Percentiles rank a stretch among this genome's conserved stretches.
Conservation (phyloP, 2,113 vertebrate genomes). For the Tetraodon nigroviridis region DNA sequence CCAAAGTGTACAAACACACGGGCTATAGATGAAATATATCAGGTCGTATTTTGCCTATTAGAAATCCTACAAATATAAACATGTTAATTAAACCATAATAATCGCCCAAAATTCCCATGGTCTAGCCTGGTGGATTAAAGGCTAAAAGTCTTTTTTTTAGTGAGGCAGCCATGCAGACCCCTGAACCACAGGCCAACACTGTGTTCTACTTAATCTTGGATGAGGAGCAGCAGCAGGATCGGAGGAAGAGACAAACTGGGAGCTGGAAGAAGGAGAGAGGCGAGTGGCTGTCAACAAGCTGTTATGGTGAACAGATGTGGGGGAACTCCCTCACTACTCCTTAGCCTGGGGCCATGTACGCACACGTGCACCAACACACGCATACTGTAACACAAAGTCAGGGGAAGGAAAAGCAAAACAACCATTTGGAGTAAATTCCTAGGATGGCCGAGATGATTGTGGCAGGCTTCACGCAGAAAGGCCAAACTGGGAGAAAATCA, state of each 20-base stretch:
- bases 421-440: slow-evolving; percentile 75
- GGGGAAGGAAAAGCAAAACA: slow-evolving; percentile 67
- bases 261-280: slow-evolving; percentile 28
- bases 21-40: too few species aligned
- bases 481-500: slow-evolving; percentile 43
- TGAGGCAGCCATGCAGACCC: slow-evolving; percentile 28
- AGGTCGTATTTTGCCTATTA: too few species aligned
- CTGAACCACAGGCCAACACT: slow-evolving; percentile 24
- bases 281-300: slow-evolving; percentile 76
- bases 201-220: slow-evolving; percentile 59
- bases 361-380: slow-evolving; percentile 17
- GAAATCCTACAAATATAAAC: neutral
- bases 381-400: slow-evolving; percentile 45
- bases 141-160: slow-evolving; percentile 19
- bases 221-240: slow-evolving; percentile 48
- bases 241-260: slow-evolving; percentile 47
- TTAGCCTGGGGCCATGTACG: slow-evolving; percentile 60
- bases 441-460: slow-evolving; percentile 65
- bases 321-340: slow-evolving; percentile 72
- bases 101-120: slow-evolving; percentile 24
- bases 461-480: slow-evolving; percentile 48
- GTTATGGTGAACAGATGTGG: slow-evolving; percentile 81
- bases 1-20: slow-evolving; percentile 2
- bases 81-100: slow-evolving; percentile 41
- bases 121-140: slow-evolving; percentile 1